phyloP scores from a whole-genome alignment of 1,140 invertebrate species.

The Lepidotrigona ventralis region DNA sequence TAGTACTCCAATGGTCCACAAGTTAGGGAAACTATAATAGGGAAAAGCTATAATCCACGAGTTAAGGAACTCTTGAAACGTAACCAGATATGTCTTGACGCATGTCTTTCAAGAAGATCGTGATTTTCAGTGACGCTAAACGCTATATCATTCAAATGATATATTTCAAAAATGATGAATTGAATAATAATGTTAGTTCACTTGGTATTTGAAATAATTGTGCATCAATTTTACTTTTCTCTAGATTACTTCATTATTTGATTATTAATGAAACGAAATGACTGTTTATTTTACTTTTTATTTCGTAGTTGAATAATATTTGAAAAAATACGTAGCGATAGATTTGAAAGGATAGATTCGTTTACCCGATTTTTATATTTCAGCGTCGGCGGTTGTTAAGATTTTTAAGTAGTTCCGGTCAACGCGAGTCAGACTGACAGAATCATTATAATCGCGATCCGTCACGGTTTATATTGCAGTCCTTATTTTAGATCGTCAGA shows the following conservation, averaged over 20 bases:
- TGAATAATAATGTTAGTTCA: no score
- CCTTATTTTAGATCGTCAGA: not conserved
- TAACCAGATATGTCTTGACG: not conserved
- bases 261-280: no score
- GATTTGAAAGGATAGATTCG: not conserved
- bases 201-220: no score
- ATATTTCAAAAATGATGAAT: no score
- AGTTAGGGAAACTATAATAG: not conserved
- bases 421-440: not conserved
- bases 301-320: no score
- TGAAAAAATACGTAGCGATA: not conserved
- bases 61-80: not conserved
- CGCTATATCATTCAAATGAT: no score
- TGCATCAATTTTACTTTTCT: no score
- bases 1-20: not conserved
- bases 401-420: not conserved
- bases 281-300: no score
- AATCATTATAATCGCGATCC: not conserved
- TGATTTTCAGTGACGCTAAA: not conserved
- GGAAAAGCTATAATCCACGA: not conserved
- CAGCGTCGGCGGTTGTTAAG: not conserved
- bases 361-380: not conserved
- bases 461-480: not conserved
- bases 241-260: no score
- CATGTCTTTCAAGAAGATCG: not conserved